These are phyloP conservation scores for Siniperca scherzeri DNA, from an alignment of 2,797 vertebrate species.

Conservation along the genomic window DNA sequence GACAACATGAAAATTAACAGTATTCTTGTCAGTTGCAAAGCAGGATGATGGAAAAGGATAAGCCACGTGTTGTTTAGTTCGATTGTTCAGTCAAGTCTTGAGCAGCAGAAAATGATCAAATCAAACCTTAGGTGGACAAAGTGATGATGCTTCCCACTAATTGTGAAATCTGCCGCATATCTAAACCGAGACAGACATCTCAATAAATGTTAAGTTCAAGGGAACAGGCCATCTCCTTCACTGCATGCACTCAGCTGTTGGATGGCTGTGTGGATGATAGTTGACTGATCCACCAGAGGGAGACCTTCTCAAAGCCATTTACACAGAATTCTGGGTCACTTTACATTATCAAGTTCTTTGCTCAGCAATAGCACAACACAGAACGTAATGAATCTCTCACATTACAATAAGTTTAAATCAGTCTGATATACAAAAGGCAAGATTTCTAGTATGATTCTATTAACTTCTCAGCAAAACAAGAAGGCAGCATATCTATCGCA, in stretches of 20 bases:
- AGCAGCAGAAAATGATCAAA: not conserved
- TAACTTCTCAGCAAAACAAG: not conserved
- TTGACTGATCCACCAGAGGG: constrained; percentile 61
- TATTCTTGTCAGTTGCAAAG: not conserved
- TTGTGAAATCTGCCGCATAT: not conserved
- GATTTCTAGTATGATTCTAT: not conserved
- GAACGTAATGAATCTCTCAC: not conserved
- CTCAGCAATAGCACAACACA: not conserved
- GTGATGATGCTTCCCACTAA: not conserved
- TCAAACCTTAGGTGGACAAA: not conserved
- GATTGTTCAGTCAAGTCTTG: not conserved
- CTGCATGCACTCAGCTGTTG: not conserved
- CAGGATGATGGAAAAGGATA: not conserved
- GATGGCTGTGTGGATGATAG: not conserved
- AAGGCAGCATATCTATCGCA: not conserved
- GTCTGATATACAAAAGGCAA: not conserved
- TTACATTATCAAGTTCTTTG: not conserved
- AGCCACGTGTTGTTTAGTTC: not conserved
- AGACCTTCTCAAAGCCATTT: constrained; percentile 28
- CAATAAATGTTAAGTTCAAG: not conserved
- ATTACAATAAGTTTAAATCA: not conserved
- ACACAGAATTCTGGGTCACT: not conserved
- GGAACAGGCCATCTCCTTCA: not conserved
- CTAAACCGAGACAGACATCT: not conserved
- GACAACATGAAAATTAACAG: no score